A percentile compares a stretch with the other conserved stretches of the same genome.
phyloP scores from a whole-genome alignment of 2,113 vertebrate species.

The Malurus melanocephalus region DNA sequence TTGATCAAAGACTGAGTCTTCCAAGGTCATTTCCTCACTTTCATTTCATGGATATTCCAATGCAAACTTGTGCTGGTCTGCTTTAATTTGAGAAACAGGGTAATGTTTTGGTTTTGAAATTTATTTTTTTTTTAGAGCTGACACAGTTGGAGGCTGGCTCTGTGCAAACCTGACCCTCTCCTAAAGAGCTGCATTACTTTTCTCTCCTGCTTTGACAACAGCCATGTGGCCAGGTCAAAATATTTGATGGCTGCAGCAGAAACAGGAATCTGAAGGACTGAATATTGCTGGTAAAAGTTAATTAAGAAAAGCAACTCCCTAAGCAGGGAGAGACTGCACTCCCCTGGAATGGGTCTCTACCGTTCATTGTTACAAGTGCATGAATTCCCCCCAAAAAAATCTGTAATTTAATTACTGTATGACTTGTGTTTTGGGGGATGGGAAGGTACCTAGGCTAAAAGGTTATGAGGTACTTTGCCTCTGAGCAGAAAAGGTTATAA shows the following conservation, averaged over 20 bases:
- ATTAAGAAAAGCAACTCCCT: background rate
- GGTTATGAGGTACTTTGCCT: background rate
- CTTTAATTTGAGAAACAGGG: background rate
- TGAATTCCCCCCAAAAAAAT: too few species aligned
- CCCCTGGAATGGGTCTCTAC: background rate
- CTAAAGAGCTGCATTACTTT: background rate
- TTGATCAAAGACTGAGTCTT: background rate
- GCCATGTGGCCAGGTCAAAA: background rate
- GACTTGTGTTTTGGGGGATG: background rate
- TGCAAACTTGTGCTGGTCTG: background rate
- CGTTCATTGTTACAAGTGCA: accelerated
- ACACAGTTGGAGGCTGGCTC: background rate
- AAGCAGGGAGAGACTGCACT: background rate
- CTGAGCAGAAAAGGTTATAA: background rate
- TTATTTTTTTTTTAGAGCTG: background rate
- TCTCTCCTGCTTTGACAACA: background rate
- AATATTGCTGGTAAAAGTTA: background rate
- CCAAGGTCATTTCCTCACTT: background rate
- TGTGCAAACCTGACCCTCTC: background rate
- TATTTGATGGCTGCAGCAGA: background rate
- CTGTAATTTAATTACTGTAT: background rate
- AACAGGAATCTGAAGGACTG: background rate
- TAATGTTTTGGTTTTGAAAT: background rate
- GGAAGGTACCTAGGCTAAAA: background rate
- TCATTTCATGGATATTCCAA: background rate